These are phyloP conservation scores for Sesamia inferens DNA, from an alignment of 2,888 invertebrate species.

Conservation along the genomic window DNA sequence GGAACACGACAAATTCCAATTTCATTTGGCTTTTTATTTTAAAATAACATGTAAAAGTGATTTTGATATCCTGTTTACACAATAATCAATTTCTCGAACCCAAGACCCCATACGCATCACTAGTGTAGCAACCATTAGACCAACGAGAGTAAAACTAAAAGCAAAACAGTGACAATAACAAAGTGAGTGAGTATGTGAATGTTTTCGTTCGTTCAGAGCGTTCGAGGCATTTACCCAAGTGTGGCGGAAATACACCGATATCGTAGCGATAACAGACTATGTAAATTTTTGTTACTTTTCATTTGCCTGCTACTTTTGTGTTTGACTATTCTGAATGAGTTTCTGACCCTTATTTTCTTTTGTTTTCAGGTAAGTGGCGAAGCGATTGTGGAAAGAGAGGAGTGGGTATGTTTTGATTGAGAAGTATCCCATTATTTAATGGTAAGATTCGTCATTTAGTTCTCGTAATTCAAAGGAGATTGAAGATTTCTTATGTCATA, in stretches of 20 bases:
- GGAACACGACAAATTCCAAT: too few species aligned
- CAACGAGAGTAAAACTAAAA: background rate
- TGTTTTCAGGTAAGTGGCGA: slow-evolving; percentile 80
- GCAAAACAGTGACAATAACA: slow-evolving; percentile 21
- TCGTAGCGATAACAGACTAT: slow-evolving; percentile 76
- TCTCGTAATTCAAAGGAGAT: too few species aligned
- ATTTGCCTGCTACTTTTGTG: slow-evolving; percentile 57
- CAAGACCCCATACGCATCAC: background rate
- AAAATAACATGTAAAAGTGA: too few species aligned
- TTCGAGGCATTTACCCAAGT: slow-evolving; percentile 67
- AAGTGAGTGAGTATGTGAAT: slow-evolving; percentile 50
- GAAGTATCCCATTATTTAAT: background rate
- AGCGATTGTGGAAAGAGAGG: slow-evolving; percentile 49
- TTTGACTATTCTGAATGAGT: slow-evolving; percentile 21
- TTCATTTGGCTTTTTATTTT: too few species aligned
- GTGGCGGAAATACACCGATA: slow-evolving; percentile 76
- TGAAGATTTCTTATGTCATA: too few species aligned
- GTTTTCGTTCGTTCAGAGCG: slow-evolving; percentile 68
- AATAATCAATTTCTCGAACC: background rate
- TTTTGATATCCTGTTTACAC: too few species aligned
- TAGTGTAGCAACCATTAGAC: background rate
- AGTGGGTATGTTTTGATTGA: slow-evolving; percentile 11
- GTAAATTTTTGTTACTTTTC: slow-evolving; percentile 74
- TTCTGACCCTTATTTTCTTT: slow-evolving; percentile 60
- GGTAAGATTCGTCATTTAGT: too few species aligned